Evolutionary conservation across 2,113 vertebrate genomes (phyloP), one percentile per base, ranked within the genome.

Genomic region (Todiramphus saurophagus): DNA sequence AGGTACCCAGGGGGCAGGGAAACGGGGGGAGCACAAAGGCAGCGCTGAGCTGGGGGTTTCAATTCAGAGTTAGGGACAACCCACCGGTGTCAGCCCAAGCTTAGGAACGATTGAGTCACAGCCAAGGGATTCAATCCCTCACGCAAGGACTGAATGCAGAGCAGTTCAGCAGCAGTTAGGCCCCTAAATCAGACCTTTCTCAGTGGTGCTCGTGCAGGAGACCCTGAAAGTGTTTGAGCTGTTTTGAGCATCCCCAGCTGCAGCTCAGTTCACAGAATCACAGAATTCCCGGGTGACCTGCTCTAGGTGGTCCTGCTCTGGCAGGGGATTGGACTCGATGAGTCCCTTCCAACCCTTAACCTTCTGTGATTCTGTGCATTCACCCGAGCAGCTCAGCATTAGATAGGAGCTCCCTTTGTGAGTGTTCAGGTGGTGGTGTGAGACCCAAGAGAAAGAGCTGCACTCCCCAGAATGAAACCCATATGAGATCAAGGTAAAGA

Each of bases 61-160:
- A 0, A 19, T 5, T 27, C 0, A 13, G 68, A 51, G 46, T 10
- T 7, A 2, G 60, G 35, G 81, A 25, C 9, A 33, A 13, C 12
- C 17, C 1, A 0, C 0, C 46, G 51, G n/a, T 44, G 11, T 27
- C 76, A 53, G 30, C 60, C 55, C 35, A 41, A 5, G 83, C n/a
- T 74, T 12, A 35, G 92, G n/a, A 33, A 24, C 0, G 1, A 4
- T 8, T 14, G 18, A 44, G 6, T 28, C 87, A 53, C 44, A 53
- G 56, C 39, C 30, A 17, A 13, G 46, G 59, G 28, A 1, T 21
- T 83, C 27, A 18, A 5, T 31, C 17, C 58, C 39, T 39, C 5
- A 0, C 5, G 30, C 33, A 43, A 66, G 58, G 69, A 10, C 41
- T 55, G 69, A 39, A 21, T 3, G 48, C 69, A 60, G 74, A 62